These are phyloP conservation scores for Salarias fasciatus DNA, from an alignment of 2,797 vertebrate species.

Conservation along the genomic window DNA sequence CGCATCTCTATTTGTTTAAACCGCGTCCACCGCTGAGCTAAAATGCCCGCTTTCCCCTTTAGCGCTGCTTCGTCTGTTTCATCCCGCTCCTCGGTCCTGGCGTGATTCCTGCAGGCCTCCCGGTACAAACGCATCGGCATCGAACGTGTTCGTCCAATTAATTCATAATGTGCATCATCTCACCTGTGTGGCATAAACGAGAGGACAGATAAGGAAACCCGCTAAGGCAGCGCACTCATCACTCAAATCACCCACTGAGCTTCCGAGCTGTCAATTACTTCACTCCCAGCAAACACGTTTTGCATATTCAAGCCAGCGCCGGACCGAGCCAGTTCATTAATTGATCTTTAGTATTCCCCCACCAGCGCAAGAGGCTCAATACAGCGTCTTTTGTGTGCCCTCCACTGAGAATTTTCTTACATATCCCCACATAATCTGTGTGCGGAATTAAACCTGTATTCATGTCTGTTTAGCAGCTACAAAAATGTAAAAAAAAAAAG, in stretches of 20 bases:
- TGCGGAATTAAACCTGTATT: slow-evolving; percentile 29
- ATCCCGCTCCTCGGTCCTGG: too few relatives aligned
- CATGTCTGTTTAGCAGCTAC: slow-evolving; percentile 13
- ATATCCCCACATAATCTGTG: slow-evolving; percentile 48
- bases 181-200: slow-evolving; percentile 32
- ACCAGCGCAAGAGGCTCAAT: slow-evolving; percentile 53
- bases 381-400: slow-evolving; percentile 43
- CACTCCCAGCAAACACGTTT: slow-evolving; percentile 20
- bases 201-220: slow-evolving; percentile 32
- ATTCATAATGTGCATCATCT: slow-evolving; percentile 17
- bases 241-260: slow-evolving; percentile 51
- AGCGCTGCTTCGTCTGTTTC: too few relatives aligned
- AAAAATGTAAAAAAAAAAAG: slow-evolving; percentile 19
- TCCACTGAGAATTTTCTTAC: slow-evolving; percentile 36
- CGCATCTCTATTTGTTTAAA: too few relatives aligned
- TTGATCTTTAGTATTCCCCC: slow-evolving; percentile 68
- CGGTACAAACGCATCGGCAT: background rate
- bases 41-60: too few relatives aligned
- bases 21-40: too few relatives aligned
- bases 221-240: slow-evolving; percentile 51
- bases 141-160: background rate
- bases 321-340: slow-evolving; percentile 75
- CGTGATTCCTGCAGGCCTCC: background rate
- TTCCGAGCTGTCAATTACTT: slow-evolving; percentile 67
- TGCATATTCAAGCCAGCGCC: slow-evolving; percentile 51